phyloP scores from a whole-genome alignment of 1,140 invertebrate species.

The Sarcophaga peregrina region DNA sequence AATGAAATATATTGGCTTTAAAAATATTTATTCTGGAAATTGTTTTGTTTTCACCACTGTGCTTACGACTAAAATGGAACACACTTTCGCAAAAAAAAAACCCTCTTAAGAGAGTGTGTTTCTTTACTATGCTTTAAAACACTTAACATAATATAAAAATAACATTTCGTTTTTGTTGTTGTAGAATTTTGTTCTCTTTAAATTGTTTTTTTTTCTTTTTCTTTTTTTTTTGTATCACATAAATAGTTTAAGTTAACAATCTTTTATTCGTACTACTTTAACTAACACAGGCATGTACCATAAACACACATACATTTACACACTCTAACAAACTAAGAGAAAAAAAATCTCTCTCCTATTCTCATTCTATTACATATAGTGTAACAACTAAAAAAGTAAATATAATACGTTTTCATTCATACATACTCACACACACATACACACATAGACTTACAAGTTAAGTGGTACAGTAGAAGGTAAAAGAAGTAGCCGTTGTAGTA shows the following conservation, averaged over 20 bases:
- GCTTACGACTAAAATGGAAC: constrained; percentile 3
- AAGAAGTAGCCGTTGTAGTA: not conserved
- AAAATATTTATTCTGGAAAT: too few relatives aligned
- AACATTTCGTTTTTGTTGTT: not conserved
- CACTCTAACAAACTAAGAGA: not conserved
- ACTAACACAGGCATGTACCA: too few relatives aligned
- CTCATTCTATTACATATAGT: too few relatives aligned
- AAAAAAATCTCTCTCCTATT: too few relatives aligned
- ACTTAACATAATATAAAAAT: constrained; percentile 21
- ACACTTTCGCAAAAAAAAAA: not conserved
- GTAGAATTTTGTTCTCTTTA: too few relatives aligned
- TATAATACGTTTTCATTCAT: not conserved
- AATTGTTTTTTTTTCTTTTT: constrained; percentile 12
- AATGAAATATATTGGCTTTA: too few relatives aligned
- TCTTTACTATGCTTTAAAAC: not conserved
- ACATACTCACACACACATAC: not conserved
- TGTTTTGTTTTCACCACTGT: not conserved
- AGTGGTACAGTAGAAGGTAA: too few relatives aligned
- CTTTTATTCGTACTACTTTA: not conserved
- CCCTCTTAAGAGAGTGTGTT: not conserved
- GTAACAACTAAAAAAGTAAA: too few relatives aligned
- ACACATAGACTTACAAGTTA: not conserved
- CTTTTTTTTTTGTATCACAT: not conserved
- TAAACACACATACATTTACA: not conserved
- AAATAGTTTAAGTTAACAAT: constrained; percentile 17